Evolutionary conservation across 2,888 invertebrate genomes (phyloP).

Genomic region (Aethes cnicana): DNA sequence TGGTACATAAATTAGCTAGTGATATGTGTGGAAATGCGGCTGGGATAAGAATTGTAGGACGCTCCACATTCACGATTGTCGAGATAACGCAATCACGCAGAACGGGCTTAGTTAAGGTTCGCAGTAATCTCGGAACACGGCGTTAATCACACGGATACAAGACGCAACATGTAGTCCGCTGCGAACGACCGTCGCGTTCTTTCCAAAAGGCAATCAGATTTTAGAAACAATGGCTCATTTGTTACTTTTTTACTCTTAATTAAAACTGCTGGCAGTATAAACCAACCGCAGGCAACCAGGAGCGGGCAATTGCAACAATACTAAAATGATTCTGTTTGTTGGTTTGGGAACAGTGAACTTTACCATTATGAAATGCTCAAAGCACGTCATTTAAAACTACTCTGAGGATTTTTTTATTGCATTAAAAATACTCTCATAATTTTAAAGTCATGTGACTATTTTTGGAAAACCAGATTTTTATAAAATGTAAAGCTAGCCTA

Average conservation of each 20-base stretch:
- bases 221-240: constrained; percentile 19
- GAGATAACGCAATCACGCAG: constrained; percentile 51
- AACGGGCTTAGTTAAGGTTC: constrained; percentile 34
- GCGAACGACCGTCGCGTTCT: constrained; percentile 12
- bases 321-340: constrained; percentile 10
- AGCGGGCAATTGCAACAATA: constrained; percentile 15
- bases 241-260: constrained; percentile 16
- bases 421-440: too few species aligned
- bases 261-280: constrained; percentile 19
- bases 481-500: too few species aligned
- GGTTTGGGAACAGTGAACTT: neutral
- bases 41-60: constrained; percentile 44
- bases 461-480: too few species aligned
- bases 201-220: constrained; percentile 17
- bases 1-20: constrained; percentile 70
- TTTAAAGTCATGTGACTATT: too few species aligned
- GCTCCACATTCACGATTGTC: constrained; percentile 53
- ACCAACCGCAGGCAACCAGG: constrained; percentile 14
- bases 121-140: constrained; percentile 37
- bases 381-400: too few species aligned
- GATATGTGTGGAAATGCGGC: constrained; percentile 61
- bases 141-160: constrained; percentile 25
- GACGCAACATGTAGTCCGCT: constrained; percentile 22
- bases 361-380: constrained; percentile 5
- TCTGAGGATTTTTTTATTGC: too few species aligned